These are phyloP conservation scores for Penelope pileata DNA, from an alignment of 2,113 vertebrate species.

Conservation along the genomic window DNA sequence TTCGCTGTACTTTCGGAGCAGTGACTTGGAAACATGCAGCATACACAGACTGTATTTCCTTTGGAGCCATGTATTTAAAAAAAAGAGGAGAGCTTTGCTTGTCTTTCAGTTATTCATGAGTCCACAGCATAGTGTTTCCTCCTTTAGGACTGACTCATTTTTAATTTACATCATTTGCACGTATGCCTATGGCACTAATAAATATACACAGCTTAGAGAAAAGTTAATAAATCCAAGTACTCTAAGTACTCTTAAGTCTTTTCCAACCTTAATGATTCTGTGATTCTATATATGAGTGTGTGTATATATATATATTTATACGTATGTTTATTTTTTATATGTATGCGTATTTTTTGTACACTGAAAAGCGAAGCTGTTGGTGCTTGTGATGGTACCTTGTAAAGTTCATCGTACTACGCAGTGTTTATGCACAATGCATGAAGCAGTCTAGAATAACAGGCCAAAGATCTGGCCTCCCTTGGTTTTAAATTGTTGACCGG, in stretches of 20 bases:
- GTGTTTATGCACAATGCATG: neutral
- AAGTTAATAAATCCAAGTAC: neutral
- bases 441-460: neutral
- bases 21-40: neutral
- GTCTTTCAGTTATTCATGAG: slow-evolving; percentile 6
- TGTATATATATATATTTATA: neutral
- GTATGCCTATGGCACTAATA: neutral
- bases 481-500: neutral
- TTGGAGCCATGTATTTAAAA: neutral
- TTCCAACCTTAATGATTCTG: too few species aligned
- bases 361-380: neutral
- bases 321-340: neutral
- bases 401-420: neutral
- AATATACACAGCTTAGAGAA: neutral
- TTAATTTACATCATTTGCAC: neutral
- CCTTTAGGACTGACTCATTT: neutral
- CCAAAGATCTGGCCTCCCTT: neutral
- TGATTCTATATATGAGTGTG: too few species aligned
- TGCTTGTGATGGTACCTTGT: neutral
- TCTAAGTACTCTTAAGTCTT: too few species aligned
- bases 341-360: neutral
- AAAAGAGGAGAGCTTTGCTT: neutral
- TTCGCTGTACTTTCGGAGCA: neutral
- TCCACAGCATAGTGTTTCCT: neutral
- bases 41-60: neutral